Evolutionary conservation across 1,140 invertebrate genomes (phyloP), one percentile per base, ranked within the genome.

Genomic region (Lepidurus apus): DNA sequence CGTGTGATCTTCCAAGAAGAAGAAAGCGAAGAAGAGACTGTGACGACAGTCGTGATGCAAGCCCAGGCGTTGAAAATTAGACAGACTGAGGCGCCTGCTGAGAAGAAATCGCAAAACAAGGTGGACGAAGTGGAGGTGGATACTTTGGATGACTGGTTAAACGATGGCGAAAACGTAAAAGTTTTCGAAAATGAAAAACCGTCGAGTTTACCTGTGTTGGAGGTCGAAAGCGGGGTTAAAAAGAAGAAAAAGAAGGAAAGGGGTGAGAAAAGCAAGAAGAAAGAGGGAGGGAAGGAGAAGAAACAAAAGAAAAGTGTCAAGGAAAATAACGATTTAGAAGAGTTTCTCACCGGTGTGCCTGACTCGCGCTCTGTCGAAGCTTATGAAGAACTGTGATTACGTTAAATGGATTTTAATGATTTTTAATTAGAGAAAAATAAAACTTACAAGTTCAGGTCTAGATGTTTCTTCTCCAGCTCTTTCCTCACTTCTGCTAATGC

Each of bases 61-160:
- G 78, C 11, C 76, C 80, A 9, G 73, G 81, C 42, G 76, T 78
- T 78, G 79, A 81, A 77, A 53, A 77, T 44, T 13, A 78, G 10
- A 76, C 81, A 79, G 80, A 78, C 80, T 17, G 81, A 82, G 76
- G 81, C 79, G 42, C 81, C 80, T 8, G 81, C 77, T 73, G 82
- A 81, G 73, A 81, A 65, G 13, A 65, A 65, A 21, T 21, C 53
- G 53, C 6, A 7, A 9, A 21, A n/a, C 6, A 65, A 65, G 13
- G 17, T 65, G 17, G 53, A 65, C 17, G 53, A 65, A 65, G 53
- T n/a, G 9, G 17, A 65, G 17, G 13, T 17, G 53, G 53, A 65
- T 17, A 21, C 17, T 65, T 65, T 65, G 21, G 53, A 65, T 17
- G 21, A 21, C 53, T 65, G 53, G 53, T 65, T 65, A 65, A 65